Conservation (phyloP, 2,797 vertebrate genomes). For the Megaceryle alcyon region DNA sequence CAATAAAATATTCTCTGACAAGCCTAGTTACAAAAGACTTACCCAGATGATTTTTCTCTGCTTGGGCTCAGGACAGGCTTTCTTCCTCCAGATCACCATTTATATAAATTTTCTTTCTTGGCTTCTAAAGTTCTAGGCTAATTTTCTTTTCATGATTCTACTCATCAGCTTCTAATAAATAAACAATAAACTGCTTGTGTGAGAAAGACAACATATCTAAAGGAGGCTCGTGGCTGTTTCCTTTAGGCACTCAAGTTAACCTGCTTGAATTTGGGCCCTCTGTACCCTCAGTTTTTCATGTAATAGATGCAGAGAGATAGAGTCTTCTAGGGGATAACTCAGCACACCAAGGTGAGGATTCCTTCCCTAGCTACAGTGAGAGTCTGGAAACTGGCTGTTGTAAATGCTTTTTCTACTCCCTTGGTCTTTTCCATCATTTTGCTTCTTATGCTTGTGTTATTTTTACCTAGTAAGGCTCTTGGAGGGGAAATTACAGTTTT, state of each 20-base stretch:
- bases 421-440: background rate
- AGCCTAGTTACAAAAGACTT: background rate
- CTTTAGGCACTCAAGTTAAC: background rate
- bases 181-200: background rate
- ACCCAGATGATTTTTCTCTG: background rate
- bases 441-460: background rate
- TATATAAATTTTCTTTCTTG: background rate
- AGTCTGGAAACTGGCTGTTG: background rate
- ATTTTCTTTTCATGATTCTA: fast-evolving
- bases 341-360: fast-evolving
- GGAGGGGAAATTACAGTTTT: background rate
- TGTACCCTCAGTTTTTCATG: fast-evolving
- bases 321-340: background rate
- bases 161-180: background rate
- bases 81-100: background rate
- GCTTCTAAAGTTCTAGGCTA: background rate
- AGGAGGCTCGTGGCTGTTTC: background rate
- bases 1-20: background rate
- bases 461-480: background rate
- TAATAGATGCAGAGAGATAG: fast-evolving
- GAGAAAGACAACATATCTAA: background rate
- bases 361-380: background rate
- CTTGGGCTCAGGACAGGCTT: background rate
- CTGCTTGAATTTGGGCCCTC: background rate
- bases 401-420: background rate